These are phyloP conservation scores for Chrysolina oricalcia DNA, from an alignment of 2,888 invertebrate genomes.

Conservation along the genomic window DNA sequence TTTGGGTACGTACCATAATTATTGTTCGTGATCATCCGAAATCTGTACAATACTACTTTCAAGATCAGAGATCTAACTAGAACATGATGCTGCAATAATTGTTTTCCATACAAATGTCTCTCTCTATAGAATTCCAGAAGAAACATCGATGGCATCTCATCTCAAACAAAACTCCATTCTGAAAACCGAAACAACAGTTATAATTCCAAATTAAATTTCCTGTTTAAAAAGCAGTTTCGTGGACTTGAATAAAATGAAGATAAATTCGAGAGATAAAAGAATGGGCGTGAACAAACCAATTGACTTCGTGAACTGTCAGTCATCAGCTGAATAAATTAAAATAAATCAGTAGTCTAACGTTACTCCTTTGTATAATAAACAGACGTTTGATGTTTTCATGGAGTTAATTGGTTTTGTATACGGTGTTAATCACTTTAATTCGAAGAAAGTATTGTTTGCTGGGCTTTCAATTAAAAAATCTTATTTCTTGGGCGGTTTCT, in stretches of 20 bases:
- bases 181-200: constrained; percentile 36
- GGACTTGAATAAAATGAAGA: constrained; percentile 48
- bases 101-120: constrained; percentile 7
- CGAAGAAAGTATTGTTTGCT: constrained; percentile 1
- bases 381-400: constrained; percentile 32
- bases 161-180: constrained; percentile 21
- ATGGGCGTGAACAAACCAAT: constrained; percentile 60
- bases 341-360: constrained; percentile 46
- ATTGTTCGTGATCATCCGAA: too few species aligned
- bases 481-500: not conserved
- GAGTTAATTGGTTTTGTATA: constrained; percentile 26
- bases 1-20: too few species aligned
- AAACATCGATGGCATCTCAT: constrained; percentile 27
- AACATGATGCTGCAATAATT: constrained; percentile 15
- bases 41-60: not conserved
- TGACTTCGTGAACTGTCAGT: constrained; percentile 57
- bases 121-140: not conserved
- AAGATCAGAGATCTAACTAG: not conserved
- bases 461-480: not conserved
- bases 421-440: constrained; percentile 24
- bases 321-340: constrained; percentile 56
- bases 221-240: constrained; percentile 40
- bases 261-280: constrained; percentile 53
- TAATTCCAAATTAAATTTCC: constrained; percentile 44
- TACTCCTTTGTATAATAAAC: constrained; percentile 37